A percentile compares a stretch with the other conserved stretches of the same genome.
These are phyloP conservation scores for Edolisoma coerulescens DNA, from an alignment of 2,113 vertebrate genomes.

Conservation along the genomic window DNA sequence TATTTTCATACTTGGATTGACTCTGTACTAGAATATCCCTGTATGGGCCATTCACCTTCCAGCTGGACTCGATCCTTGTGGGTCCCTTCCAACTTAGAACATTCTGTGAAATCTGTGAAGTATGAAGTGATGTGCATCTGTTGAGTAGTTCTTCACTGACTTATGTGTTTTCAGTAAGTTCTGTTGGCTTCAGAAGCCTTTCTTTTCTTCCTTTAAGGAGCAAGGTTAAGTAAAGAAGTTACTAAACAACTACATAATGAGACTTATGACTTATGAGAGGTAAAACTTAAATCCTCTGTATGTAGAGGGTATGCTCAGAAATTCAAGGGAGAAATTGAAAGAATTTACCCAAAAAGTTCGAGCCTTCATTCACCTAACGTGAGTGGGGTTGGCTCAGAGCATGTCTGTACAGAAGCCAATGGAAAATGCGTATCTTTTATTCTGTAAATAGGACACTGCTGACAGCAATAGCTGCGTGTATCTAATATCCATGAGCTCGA, in stretches of 20 bases:
- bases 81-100: neutral
- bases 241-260: slow-evolving; percentile 89
- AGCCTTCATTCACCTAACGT: neutral
- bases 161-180: neutral
- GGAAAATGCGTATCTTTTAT: neutral
- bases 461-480: neutral
- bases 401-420: neutral
- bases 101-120: neutral
- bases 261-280: slow-evolving; percentile 84
- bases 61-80: neutral
- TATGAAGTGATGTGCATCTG: neutral
- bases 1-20: neutral
- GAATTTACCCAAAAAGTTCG: neutral
- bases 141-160: neutral
- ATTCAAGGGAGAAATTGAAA: neutral
- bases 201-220: slow-evolving; percentile 75
- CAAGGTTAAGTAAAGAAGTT: slow-evolving; percentile 86
- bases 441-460: neutral
- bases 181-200: neutral
- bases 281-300: slow-evolving; percentile 37
- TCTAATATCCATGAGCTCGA: neutral
- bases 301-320: neutral
- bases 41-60: neutral
- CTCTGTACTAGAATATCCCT: neutral
- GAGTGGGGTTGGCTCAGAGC: neutral